A percentile compares a stretch with the other conserved stretches of the same genome.
Conservation (phyloP, 2,888 invertebrate genomes). For the Mellilla xanthometata region DNA sequence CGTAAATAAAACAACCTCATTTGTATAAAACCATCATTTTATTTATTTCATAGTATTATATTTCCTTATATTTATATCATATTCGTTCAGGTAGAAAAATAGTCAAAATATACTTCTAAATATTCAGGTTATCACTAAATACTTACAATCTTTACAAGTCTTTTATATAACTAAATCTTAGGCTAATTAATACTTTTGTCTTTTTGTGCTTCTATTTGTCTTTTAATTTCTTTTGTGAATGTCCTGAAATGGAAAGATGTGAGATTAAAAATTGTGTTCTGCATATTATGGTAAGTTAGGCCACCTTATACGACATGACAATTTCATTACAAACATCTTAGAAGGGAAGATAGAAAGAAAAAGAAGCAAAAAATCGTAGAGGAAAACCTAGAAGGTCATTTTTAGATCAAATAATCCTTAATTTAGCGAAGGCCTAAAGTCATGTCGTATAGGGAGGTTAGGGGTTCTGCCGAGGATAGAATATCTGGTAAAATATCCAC, state of each 20-base stretch:
- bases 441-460: too few relatives aligned
- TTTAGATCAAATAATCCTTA: too few relatives aligned
- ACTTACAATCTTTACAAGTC: constrained; percentile 41
- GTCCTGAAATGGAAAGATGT: constrained; percentile 54
- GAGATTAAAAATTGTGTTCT: too few relatives aligned
- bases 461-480: too few relatives aligned
- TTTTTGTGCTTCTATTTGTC: constrained; percentile 56
- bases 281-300: too few relatives aligned
- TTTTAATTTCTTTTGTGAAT: constrained; percentile 72
- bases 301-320: too few relatives aligned
- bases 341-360: too few relatives aligned
- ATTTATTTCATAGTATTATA: constrained; percentile 36
- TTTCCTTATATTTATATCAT: constrained; percentile 23
- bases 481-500: too few relatives aligned
- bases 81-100: constrained; percentile 56
- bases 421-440: too few relatives aligned
- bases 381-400: too few relatives aligned
- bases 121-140: constrained; percentile 49
- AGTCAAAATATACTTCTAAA: constrained; percentile 49
- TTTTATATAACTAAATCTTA: constrained; percentile 16
- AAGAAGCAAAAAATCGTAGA: too few relatives aligned
- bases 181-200: constrained; percentile 39
- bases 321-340: too few relatives aligned
- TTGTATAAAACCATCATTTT: constrained; percentile 36
- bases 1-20: constrained; percentile 27